These are phyloP conservation scores for Psittacara wagleri DNA, from an alignment of 2,113 vertebrate species.

Conservation along the genomic window DNA sequence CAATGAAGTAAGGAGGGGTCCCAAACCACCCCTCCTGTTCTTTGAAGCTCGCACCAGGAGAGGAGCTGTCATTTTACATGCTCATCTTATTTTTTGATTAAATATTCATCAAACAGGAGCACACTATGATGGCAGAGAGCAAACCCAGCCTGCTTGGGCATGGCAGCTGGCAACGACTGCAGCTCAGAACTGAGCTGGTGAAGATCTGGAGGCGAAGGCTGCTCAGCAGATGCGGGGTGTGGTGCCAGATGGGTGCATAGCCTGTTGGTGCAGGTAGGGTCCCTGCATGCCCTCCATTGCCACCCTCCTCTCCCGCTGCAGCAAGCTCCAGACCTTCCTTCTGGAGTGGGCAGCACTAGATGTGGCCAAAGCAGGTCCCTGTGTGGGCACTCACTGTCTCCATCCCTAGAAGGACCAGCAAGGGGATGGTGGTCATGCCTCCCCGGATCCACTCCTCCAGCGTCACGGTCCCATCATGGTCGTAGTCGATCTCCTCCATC, in stretches of 20 bases:
- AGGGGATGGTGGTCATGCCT: slow-evolving; percentile 93
- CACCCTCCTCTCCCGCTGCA: not conserved
- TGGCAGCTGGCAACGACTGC: accelerated
- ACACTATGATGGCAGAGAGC: accelerated
- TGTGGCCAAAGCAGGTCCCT: accelerated
- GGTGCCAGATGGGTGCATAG: accelerated
- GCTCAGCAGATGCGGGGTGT: not conserved
- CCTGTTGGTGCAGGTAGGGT: not conserved
- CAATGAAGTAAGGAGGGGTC: not conserved
- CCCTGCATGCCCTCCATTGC: not conserved
- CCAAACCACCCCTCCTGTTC: not conserved
- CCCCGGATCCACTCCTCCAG: slow-evolving; percentile 94
- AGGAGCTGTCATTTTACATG: not conserved
- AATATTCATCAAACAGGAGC: accelerated
- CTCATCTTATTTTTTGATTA: not conserved
- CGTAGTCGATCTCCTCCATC: slow-evolving; percentile 88
- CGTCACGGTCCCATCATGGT: slow-evolving; percentile 88
- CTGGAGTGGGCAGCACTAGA: accelerated
- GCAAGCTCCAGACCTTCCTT: not conserved
- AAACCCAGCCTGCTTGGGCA: not conserved
- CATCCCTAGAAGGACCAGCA: slow-evolving; percentile 93
- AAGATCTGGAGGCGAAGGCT: accelerated
- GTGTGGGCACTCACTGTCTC: slow-evolving; percentile 72
- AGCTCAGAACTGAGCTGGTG: not conserved
- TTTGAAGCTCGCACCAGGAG: not conserved